Evolutionary conservation across 2,113 vertebrate genomes (phyloP).

Genomic region (Tupaia tana): DNA sequence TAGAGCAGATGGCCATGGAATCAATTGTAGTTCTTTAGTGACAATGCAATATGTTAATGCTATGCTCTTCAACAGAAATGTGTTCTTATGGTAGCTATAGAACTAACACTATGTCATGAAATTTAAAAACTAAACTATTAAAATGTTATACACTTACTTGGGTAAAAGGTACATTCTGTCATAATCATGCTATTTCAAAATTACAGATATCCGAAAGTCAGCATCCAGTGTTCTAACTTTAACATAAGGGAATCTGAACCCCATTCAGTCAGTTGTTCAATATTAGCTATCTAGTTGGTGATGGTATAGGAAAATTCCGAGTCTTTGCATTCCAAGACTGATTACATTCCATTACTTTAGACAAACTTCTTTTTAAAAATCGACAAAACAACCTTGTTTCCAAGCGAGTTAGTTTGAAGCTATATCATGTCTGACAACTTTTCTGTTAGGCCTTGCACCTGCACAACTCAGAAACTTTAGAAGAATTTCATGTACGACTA

Average conservation of each 20-base stretch:
- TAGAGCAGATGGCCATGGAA: slow-evolving; percentile 24
- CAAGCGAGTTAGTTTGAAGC: slow-evolving; percentile 8
- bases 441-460: background rate
- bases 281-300: background rate
- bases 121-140: background rate
- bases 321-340: background rate
- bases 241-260: background rate
- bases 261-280: background rate
- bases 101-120: background rate
- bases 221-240: background rate
- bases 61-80: background rate
- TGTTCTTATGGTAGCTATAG: background rate
- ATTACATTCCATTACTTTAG: background rate
- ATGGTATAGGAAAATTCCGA: background rate
- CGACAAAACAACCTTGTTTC: slow-evolving; percentile 5
- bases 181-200: background rate
- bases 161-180: background rate
- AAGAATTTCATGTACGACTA: background rate
- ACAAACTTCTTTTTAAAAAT: background rate
- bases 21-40: slow-evolving; percentile 21
- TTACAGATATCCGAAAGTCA: background rate
- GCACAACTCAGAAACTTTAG: background rate
- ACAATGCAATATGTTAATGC: background rate
- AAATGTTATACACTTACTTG: background rate
- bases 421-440: background rate